phyloP scores from a whole-genome alignment of 2,888 invertebrate genomes.

The Euproctis similis region DNA sequence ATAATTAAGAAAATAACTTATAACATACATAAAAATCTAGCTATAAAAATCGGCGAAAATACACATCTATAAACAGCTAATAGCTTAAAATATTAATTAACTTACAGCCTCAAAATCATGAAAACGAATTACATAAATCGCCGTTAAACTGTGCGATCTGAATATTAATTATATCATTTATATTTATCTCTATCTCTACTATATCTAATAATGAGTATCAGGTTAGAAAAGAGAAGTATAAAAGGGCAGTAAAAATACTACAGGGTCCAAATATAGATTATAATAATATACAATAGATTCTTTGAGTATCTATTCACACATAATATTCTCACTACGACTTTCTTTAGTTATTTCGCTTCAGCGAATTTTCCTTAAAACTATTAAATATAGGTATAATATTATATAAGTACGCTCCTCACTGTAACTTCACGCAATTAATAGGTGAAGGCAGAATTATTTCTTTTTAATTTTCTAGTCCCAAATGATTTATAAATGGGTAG shows the following conservation, averaged over 20 bases:
- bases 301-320: slow-evolving; percentile 34
- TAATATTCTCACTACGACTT: slow-evolving; percentile 64
- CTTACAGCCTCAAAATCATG: slow-evolving; percentile 6
- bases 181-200: slow-evolving; percentile 12
- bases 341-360: slow-evolving; percentile 47
- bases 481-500: too few species aligned
- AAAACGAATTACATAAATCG: too few species aligned
- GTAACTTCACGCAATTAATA: too few species aligned
- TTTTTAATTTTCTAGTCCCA: too few species aligned
- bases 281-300: slow-evolving; percentile 47
- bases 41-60: slow-evolving; percentile 14
- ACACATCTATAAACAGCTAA: slow-evolving; percentile 5
- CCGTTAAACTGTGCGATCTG: too few species aligned
- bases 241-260: slow-evolving; percentile 70
- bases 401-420: too few species aligned
- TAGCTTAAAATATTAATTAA: slow-evolving; percentile 12
- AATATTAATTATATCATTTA: slow-evolving; percentile 8
- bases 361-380: slow-evolving; percentile 17
- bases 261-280: slow-evolving; percentile 55
- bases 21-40: too few species aligned
- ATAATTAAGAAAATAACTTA: too few species aligned
- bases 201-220: slow-evolving; percentile 32
- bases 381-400: slow-evolving; percentile 9
- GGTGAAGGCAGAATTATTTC: too few species aligned
- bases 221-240: slow-evolving; percentile 59